Percentiles rank a stretch among this genome's conserved stretches.
Evolutionary conservation across 1,140 invertebrate genomes (phyloP).

Genomic region (Whitmania pigra): DNA sequence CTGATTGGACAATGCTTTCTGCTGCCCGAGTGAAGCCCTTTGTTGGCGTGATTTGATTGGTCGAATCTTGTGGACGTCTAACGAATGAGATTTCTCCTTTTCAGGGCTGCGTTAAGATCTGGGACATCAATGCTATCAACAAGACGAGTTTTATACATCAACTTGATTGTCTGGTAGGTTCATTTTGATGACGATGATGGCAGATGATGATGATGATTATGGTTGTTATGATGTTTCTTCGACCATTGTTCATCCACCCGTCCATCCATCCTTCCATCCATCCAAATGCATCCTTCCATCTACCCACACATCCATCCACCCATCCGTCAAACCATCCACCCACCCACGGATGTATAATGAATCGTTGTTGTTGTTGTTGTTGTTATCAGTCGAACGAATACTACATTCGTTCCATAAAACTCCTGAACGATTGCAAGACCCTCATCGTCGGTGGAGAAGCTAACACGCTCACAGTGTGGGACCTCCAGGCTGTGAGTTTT

Average conservation of each 20-base stretch:
- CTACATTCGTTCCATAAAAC: constrained; percentile 90
- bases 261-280: too few relatives aligned
- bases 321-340: not conserved
- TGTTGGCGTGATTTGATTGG: too few relatives aligned
- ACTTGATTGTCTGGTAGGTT: constrained; percentile 73
- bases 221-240: too few relatives aligned
- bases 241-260: too few relatives aligned
- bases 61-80: too few relatives aligned
- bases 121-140: constrained; percentile 64
- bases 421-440: constrained; percentile 85
- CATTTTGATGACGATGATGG: not conserved
- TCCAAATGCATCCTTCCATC: too few relatives aligned
- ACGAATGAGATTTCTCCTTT: constrained; percentile 21
- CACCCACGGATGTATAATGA: not conserved
- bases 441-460: constrained; percentile 94
- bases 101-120: constrained; percentile 83
- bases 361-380: too few relatives aligned
- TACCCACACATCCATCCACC: not conserved
- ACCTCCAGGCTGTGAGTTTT: constrained; percentile 53
- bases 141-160: constrained; percentile 75
- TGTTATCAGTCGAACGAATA: constrained; percentile 58
- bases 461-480: constrained; percentile 88
- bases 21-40: too few relatives aligned
- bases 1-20: too few relatives aligned
- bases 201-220: too few relatives aligned